Evolutionary conservation across 2,797 vertebrate genomes (phyloP), one percentile per base, ranked within the genome.

Genomic region (Molossus alvarezi): DNA sequence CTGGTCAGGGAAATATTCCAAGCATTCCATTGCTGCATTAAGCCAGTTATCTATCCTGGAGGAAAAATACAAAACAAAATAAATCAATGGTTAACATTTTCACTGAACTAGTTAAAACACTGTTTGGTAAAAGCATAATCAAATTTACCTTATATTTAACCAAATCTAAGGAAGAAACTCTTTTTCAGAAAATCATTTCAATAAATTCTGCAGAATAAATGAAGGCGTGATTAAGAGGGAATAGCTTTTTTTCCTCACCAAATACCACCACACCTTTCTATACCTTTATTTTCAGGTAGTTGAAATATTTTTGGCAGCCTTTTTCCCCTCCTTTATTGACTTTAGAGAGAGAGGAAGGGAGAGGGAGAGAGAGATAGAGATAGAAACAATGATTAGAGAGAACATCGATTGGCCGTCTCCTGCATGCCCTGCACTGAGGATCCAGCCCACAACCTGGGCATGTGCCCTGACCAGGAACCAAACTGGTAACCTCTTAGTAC

Each of bases 1-100:
- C 73, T 99, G 98, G 97, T 99, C 99, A 4, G 99, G 99, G 97
- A 99, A 99, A 97, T 99, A 99, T 96, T 99, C 99, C 96, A 99
- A 98, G 96, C 99, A 99, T 96, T 99, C 99, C 77, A 98, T 97
- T 9, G 99, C 99, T 71, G 99, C 98, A 33, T 90, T 97, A 87
- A 99, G 98, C 99, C 99, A 99, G 10, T 90, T 97, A 94, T 99
- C 99, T 97, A 98, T 91, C 79, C 99, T 99, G 94, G 6, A 84
- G 79, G 91, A 82, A 82, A 93, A 83, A 77, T 21, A 33, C 10
- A 88, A 62, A 79, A 60, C 90, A 97, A 97, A 96, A 29, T 75
- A 82, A 87, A 27, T 81, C 76, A 83, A 27, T 75, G n/a, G 29
- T 97, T 96, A 96, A 37, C 58, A 45, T 60, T 98, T 80, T 48